A percentile compares a stretch with the other conserved stretches of the same genome.
phyloP scores from a whole-genome alignment of 2,888 invertebrate genomes.

The Nemurella pictetii region DNA sequence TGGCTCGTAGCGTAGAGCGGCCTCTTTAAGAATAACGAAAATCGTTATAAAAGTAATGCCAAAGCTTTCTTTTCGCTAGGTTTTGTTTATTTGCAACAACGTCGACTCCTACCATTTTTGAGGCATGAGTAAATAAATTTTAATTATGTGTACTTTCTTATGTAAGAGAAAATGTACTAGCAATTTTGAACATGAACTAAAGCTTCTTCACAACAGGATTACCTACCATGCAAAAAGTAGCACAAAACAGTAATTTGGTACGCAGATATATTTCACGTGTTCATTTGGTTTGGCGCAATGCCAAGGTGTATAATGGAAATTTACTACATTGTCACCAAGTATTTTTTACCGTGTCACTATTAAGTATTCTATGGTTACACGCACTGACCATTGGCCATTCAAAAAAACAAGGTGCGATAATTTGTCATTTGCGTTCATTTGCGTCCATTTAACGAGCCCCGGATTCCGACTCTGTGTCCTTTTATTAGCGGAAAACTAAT shows the following conservation, averaged over 20 bases:
- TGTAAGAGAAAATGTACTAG: not conserved
- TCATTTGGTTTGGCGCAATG: not conserved
- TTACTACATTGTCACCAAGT: slow-evolving; percentile 18
- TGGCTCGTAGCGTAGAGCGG: not conserved
- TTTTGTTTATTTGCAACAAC: too few species aligned
- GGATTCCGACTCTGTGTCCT: not conserved
- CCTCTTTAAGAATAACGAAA: too few species aligned
- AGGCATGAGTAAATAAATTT: too few species aligned
- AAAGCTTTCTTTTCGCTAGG: too few species aligned
- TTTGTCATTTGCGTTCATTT: not conserved
- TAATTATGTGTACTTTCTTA: too few species aligned
- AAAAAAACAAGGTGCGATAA: not conserved
- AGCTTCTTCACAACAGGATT: not conserved
- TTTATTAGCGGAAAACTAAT: not conserved
- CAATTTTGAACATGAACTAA: not conserved
- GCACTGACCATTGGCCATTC: not conserved
- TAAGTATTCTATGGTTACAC: not conserved
- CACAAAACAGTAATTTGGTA: not conserved
- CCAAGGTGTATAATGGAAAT: not conserved
- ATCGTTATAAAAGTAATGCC: not conserved
- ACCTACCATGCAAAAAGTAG: not conserved
- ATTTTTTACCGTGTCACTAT: not conserved
- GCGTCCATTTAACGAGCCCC: not conserved
- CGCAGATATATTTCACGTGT: not conserved
- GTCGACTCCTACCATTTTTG: too few species aligned